phyloP scores from a whole-genome alignment of 2,888 invertebrate genomes.

The Tineola bisselliella region DNA sequence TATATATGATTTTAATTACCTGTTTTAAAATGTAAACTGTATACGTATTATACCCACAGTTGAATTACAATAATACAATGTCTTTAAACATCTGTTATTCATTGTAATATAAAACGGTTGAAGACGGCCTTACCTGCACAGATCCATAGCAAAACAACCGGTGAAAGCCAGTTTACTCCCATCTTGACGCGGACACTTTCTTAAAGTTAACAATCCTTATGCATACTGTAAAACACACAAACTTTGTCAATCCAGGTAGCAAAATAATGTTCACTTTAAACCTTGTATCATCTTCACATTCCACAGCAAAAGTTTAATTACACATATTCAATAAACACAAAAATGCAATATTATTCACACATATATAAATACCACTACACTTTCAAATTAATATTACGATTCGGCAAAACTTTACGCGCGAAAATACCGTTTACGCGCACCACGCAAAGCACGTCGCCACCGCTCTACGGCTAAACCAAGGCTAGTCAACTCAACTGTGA shows the following conservation, averaged over 20 bases:
- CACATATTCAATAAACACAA: neutral
- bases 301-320: neutral
- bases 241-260: slow-evolving; percentile 34
- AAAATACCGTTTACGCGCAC: too few relatives aligned
- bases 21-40: neutral
- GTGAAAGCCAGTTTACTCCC: slow-evolving; percentile 58
- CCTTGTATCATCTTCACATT: neutral
- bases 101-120: slow-evolving; percentile 31
- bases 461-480: too few relatives aligned
- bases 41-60: too few relatives aligned
- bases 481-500: too few relatives aligned
- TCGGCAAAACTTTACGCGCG: neutral
- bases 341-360: neutral
- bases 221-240: slow-evolving; percentile 30
- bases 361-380: neutral
- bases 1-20: neutral
- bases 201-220: slow-evolving; percentile 9
- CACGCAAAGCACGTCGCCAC: too few relatives aligned
- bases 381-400: neutral
- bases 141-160: slow-evolving; percentile 54
- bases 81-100: neutral
- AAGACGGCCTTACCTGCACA: slow-evolving; percentile 51
- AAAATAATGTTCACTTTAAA: neutral
- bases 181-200: slow-evolving; percentile 43
- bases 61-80: neutral